Evolutionary conservation across 1,140 invertebrate species (phyloP), one percentile per base, ranked within the genome.

Genomic region (Carcinoscorpius rotundicauda): DNA sequence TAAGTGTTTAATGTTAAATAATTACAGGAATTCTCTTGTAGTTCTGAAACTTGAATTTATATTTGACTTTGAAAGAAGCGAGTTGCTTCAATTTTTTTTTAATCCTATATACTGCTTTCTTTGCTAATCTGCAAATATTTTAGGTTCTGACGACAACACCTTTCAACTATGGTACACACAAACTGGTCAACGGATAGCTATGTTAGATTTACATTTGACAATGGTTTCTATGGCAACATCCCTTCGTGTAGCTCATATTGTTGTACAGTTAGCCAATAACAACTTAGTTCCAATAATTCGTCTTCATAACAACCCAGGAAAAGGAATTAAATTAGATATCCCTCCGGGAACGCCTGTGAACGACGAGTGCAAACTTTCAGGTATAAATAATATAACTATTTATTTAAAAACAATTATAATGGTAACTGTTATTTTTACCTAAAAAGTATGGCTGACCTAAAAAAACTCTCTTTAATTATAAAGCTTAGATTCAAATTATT

Each of bases 121-220:
- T 29, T 29, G 29, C 29, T 29, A 29, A 29, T 29, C 29, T 29
- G 29, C 0, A 29, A 29, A 29, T 29, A 29, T 29, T 29, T 29
- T 86, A 52, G 88, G 87, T 4, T 87, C 86, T 0, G 88, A 91
- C 70, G 89, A 92, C 73, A 86, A 86, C 67, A 85, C 85, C 3
- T 82, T 90, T 3, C 82, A 87, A 50, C 85, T 91, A 3, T 91
- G 89, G 88, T 68, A 69, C 58, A 65, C 61, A 9, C 60, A 60
- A 55, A 72, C 51, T 51, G 72, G 72, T 6, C 61, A 67, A 3
- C 64, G 69, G 48, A 48, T 73, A 6, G 68, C 68, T 8, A 58
- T 72, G 10, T 49, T 73, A 10, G 72, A 73, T 11, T 61, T 73
- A n/a, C 72, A 73, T 58, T 66, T 70, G 51, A 65, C 68, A 5